Base-by-base conservation (phyloP, 2,797 vertebrate species). In the Merluccius polli region DNA sequence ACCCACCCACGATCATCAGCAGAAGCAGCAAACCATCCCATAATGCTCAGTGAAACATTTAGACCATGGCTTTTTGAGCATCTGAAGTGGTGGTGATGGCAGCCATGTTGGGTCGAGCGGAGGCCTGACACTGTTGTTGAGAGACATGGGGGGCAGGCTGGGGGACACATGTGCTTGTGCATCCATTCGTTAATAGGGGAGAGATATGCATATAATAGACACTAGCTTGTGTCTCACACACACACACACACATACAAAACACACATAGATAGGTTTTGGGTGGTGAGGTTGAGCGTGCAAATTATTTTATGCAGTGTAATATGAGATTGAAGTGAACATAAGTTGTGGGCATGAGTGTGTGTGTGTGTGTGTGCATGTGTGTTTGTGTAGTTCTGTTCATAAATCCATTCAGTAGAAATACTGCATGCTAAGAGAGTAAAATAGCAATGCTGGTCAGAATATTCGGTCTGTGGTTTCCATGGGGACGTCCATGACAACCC, bases 401-500 rank as follows among this genome's bases (percentile, higher is more conserved):
- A 33, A 44, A 18, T 73, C 73, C 76, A 83, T 90, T 90, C 82
- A 82, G 81, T 81, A 81, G 74, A 63, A 83, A 74, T 80, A 44
- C 76, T 79, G 71, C 84, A 63, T 74, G 83, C 81, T 78, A 71
- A 71, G 52, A 82, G 79, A 89, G 78, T 82, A 81, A 79, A 84
- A 75, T 74, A 81, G 73, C 81, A 31, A 73, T 75, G 70, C 71
- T 80, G 83, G 84, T 84, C 81, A 82, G 80, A 87, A 88, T 90
- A 83, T 87, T 89, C 80, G 77, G 79, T 86, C 86, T 85, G 59
- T 12, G 29, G 89, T 93, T 86, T 41, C 88, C 85, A 92, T 92
- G 88, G 92, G 75, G 82, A 92, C 87, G 79, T 87, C 91, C 88
- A 85, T 89, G 87, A 85, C 81, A 82, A 93, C 90, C 84, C 85